phyloP scores from a whole-genome alignment of 2,797 vertebrate genomes.

The Antrozous pallidus region DNA sequence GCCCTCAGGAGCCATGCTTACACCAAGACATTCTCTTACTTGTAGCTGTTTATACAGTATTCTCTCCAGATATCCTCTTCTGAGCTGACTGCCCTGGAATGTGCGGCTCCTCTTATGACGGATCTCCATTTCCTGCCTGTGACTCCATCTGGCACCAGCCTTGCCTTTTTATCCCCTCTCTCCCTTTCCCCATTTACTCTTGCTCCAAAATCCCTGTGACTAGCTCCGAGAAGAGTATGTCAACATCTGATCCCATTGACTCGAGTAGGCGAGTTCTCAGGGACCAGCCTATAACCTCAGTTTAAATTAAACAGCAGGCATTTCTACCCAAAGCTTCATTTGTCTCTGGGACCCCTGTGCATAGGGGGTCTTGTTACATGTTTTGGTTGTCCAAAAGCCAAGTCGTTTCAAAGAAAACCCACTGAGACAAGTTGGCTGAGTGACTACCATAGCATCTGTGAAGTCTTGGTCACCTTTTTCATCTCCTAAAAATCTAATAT shows the following conservation, averaged over 20 bases:
- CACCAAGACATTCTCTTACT: neutral
- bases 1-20: neutral
- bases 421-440: conserved; percentile 6
- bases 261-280: neutral
- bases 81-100: neutral
- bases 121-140: neutral
- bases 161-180: neutral
- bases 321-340: conserved; percentile 40
- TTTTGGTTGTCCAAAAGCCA: conserved; percentile 23
- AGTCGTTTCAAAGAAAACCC: conserved; percentile 29
- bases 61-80: neutral
- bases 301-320: conserved; percentile 6
- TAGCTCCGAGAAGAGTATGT: neutral
- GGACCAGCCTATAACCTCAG: neutral
- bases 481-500: conserved; percentile 40
- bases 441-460: neutral
- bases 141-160: neutral
- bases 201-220: neutral
- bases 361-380: neutral
- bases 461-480: neutral
- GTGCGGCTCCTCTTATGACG: neutral
- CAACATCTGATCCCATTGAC: conserved; percentile 4
- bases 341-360: neutral
- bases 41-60: neutral
- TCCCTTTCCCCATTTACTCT: neutral